Conservation (phyloP, 2,113 vertebrate species). For the Anolis sagrei region DNA sequence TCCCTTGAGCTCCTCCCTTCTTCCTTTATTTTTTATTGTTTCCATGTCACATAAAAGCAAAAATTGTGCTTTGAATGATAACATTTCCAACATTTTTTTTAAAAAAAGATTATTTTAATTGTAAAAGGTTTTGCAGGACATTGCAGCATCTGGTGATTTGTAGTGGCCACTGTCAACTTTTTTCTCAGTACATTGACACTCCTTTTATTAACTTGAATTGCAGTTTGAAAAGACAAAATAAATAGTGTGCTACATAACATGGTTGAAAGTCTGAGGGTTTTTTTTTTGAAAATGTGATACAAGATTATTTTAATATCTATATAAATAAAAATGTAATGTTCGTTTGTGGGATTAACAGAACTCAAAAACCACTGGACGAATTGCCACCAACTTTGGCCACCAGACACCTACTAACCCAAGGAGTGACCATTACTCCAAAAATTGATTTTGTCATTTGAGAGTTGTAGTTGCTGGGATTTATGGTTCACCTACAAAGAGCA, state of each 20-base stretch:
- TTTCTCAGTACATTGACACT: conserved; percentile 48
- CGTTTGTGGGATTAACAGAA: too few relatives aligned
- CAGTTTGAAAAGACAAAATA: conserved; percentile 59
- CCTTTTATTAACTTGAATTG: conserved; percentile 35
- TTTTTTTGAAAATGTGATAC: conserved; percentile 19
- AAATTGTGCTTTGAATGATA: conserved; percentile 41
- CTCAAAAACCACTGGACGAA: too few relatives aligned
- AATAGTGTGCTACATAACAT: conserved; percentile 41
- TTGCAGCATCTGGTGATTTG: conserved; percentile 27
- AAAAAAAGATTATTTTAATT: too few relatives aligned
- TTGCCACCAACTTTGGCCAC: too few relatives aligned
- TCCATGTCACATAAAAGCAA: background rate
- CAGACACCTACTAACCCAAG: too few relatives aligned
- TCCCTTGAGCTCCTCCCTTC: conserved; percentile 6
- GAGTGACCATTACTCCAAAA: too few relatives aligned
- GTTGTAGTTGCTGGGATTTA: too few relatives aligned
- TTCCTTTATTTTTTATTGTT: conserved; percentile 31
- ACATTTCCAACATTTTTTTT: too few relatives aligned
- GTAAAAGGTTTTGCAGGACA: conserved; percentile 8
- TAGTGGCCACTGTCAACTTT: conserved; percentile 47
- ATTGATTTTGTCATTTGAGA: too few relatives aligned
- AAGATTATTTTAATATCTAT: background rate
- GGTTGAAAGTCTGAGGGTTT: background rate
- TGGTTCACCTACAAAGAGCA: too few relatives aligned
- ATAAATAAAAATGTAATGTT: too few relatives aligned